Evolutionary conservation across 2,113 vertebrate species (phyloP), one percentile per base, ranked within the genome.

Genomic region (Pithys albifrons): DNA sequence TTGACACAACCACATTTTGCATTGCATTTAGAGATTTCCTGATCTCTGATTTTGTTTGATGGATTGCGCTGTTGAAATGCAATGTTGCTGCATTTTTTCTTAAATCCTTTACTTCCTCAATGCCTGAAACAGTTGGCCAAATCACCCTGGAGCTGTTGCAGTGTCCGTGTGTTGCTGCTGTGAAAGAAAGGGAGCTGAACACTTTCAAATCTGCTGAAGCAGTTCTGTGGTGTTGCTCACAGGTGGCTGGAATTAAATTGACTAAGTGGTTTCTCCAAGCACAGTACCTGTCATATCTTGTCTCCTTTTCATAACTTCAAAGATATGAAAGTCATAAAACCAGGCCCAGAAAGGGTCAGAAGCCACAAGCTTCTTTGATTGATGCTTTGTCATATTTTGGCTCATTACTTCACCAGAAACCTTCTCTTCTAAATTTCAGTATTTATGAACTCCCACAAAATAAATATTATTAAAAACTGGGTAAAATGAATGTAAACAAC

Each of bases 301-400:
- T 98, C 98, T 98, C 97, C 97, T 98, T 98, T 98, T 98, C 97
- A 98, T 98, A 98, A 97, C 98, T 97, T 98, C 97, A 97, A 97
- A 98, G 98, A 98, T 98, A 98, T 98, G 98, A 98, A 98, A 98
- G 98, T 98, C 98, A 98, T 98, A 98, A 98, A 98, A 98, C 93
- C 89, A 97, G 96, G 96, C 94, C 95, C 92, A 96, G 97, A 85
- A 96, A 95, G 93, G 98, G 98, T 98, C 97, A 98, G 95, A 91
- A 98, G 98, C 97, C 97, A 86, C 91, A 24, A 78, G 95, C 94
- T 96, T 77, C 89, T 96, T 96, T 97, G 97, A 95, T 97, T 81
- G 94, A 98, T 97, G 96, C 93, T 96, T 97, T 97, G 97, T 96
- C 97, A 95, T 96, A 93, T 96, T 97, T 97, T 89, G 97, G 82